Evolutionary conservation across 1,140 invertebrate genomes (phyloP), one percentile per base, ranked within the genome.

Genomic region (Magallana ariakensis): DNA sequence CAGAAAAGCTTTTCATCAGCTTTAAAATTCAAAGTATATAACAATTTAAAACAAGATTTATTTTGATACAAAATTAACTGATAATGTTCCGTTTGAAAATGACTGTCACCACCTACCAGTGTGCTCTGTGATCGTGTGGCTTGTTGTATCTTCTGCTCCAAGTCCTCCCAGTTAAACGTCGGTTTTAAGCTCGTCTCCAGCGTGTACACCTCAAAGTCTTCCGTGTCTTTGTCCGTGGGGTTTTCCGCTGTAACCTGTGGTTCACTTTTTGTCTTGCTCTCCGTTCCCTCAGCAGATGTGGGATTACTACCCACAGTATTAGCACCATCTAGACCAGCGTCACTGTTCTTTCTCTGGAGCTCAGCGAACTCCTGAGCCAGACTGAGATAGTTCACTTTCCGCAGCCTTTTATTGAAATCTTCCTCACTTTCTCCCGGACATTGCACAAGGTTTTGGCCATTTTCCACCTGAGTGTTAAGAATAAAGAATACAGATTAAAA

Each of bases 161-260:
- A 97, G 8, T 97, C 97, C 92, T 97, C 97, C 94, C 98, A 95
- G 94, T 98, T 97, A 94, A 98, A 97, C 91, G 97, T 96, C 0
- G 97, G 97, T 75, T 46, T 46, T 95, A 98, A 96, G 7, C 97
- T 97, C 80, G 97, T 97, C 94, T 98, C 97, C 92, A 98, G 97
- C 91, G 97, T 98, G 95, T 97, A 98, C n/a, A 98, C 97, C 94
- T 98, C 97, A 93, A 95, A 94, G 89, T 94, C 94, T 15, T 92
- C 94, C 9, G 70, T 81, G 26, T 70, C 80, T 88, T 88, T 15
- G 54, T 26, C 33, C 54, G n/a, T 13, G 7, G 0, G 19, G 6
- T 16, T 75, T 46, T 66, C 54, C 58, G 10, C 26, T 11, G n/a
- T 66, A 66, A 7, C 19, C 58, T 56, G 56, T 22, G 53, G 33